Evolutionary conservation across 2,888 invertebrate genomes (phyloP), one percentile per base, ranked within the genome.

Genomic region (Osmoderma eremita): DNA sequence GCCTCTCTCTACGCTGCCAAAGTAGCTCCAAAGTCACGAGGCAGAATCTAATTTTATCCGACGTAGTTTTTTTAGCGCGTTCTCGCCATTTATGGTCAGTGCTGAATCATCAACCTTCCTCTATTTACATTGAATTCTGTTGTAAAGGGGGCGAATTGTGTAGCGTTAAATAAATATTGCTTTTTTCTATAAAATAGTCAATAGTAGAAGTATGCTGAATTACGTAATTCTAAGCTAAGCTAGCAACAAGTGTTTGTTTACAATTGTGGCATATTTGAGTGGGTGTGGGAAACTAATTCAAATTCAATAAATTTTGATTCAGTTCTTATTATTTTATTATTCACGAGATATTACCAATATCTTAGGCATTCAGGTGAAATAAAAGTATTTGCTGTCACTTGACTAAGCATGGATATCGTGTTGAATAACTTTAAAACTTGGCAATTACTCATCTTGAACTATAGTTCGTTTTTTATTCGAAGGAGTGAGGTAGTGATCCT

Each of bases 1-100:
- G n/a, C 42, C 17, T 42, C 17, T 13, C 24, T 30, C 3, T n/a
- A 17, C 38, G 53, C 17, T 30, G 8, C 3, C 30, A 48, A 20
- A 12, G 24, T 45, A 45, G 58, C 45, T 42, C 58, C n/a, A 45
- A 61, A 61, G 58, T 61, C 58, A 61, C 58, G 58, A 61, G 58
- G 58, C 24, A 41, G 15, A 61, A 20, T 61, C 58, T 61, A 61
- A 61, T 48, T 61, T 61, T 61, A 61, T 61, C 58, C 24, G 13
- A 30, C 30, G 45, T 45, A 61, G 58, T 61, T 61, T 61, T n/a
- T 61, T 61, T 48, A 61, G 58, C 58, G 24, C 30, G 15, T 45
- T 48, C 45, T 61, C 4, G 15, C 58, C 58, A 61, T 61, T 61
- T 61, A 61, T 61, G 58, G 58, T 30, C 6, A 24, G 24, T 45